Conservation (phyloP, 2,888 invertebrate species). For the Yponomeuta cagnagella region DNA sequence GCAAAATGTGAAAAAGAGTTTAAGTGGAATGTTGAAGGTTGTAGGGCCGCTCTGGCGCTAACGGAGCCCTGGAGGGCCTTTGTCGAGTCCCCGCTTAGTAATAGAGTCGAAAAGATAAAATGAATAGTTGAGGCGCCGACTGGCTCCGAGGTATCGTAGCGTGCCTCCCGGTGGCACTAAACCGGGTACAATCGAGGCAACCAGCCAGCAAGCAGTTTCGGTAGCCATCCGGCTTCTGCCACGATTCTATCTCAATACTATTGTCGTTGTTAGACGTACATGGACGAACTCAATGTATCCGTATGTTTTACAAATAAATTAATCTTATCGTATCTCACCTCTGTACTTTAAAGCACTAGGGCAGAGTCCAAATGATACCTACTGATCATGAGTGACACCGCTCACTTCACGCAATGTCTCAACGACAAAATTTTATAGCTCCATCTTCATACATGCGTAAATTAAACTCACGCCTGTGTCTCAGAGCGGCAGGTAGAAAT, state of each 20-base stretch:
- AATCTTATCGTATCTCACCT: too few relatives aligned
- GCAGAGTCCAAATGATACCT: too few relatives aligned
- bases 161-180: slow-evolving; percentile 67
- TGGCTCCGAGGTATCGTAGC: slow-evolving; percentile 71
- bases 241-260: neutral
- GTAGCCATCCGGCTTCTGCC: neutral
- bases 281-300: neutral
- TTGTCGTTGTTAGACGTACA: neutral
- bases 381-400: too few relatives aligned
- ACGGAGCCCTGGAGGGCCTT: slow-evolving; percentile 71
- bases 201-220: slow-evolving; percentile 5
- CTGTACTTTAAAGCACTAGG: too few relatives aligned
- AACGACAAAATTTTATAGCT: too few relatives aligned
- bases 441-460: too few relatives aligned
- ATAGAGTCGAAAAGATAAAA: slow-evolving; percentile 74
- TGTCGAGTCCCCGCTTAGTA: slow-evolving; percentile 64
- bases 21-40: slow-evolving; percentile 44
- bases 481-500: too few relatives aligned
- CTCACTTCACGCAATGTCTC: too few relatives aligned
- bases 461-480: too few relatives aligned
- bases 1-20: slow-evolving; percentile 56
- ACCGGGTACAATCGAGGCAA: slow-evolving; percentile 42
- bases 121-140: slow-evolving; percentile 73
- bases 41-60: slow-evolving; percentile 59
- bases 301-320: too few relatives aligned